Evolutionary conservation across 2,797 vertebrate genomes (phyloP).

Genomic region (Tragelaphus oryx): DNA sequence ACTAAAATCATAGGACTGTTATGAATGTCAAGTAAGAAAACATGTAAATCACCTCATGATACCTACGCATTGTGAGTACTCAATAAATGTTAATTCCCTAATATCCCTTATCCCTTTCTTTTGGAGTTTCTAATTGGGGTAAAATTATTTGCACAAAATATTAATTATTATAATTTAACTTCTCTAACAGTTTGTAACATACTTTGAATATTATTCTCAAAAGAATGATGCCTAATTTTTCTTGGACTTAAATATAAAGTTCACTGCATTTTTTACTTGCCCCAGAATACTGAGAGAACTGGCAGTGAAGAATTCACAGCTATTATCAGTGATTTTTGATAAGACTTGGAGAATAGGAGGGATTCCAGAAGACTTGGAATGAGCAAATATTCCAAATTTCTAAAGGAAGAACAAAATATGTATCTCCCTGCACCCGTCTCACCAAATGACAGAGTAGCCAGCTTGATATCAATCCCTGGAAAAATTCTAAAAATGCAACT

Average conservation of each 20-base stretch:
- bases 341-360: neutral
- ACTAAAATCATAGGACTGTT: neutral
- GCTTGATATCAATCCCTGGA: neutral
- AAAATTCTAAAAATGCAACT: slow-evolving; percentile 10
- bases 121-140: neutral
- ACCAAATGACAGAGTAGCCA: neutral
- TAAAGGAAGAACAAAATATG: slow-evolving; percentile 37
- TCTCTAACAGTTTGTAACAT: slow-evolving; percentile 30
- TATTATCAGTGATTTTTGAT: slow-evolving; percentile 30
- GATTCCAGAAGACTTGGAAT: slow-evolving; percentile 30
- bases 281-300: slow-evolving; percentile 15
- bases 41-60: neutral
- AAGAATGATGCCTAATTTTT: slow-evolving; percentile 43
- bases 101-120: neutral
- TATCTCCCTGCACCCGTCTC: neutral
- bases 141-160: slow-evolving; percentile 47
- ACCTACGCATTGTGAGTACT: neutral
- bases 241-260: slow-evolving; percentile 41
- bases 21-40: neutral
- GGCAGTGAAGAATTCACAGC: slow-evolving; percentile 22
- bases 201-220: slow-evolving; percentile 50
- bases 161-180: slow-evolving; percentile 52
- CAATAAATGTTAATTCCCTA: neutral
- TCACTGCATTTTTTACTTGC: slow-evolving; percentile 48
- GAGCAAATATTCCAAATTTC: slow-evolving; percentile 40